Conservation (phyloP, 1,140 invertebrate species). For the Apis dorsata region DNA sequence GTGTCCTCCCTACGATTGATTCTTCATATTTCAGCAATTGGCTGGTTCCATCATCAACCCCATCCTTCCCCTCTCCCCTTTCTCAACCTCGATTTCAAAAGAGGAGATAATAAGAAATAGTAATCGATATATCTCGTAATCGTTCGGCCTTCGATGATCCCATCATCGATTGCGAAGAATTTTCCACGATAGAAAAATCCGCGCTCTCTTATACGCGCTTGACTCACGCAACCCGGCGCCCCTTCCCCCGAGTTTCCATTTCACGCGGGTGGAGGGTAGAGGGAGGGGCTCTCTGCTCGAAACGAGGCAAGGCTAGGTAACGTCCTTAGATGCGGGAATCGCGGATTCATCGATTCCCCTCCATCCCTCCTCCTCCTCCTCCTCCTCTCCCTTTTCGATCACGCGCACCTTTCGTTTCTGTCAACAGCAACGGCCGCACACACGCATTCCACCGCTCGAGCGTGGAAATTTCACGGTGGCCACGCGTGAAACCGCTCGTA, state of each 20-base stretch:
- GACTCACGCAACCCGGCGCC: background rate
- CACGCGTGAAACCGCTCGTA: background rate
- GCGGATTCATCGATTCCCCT: background rate
- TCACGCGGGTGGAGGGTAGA: background rate
- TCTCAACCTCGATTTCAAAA: too few relatives aligned
- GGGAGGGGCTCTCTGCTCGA: background rate
- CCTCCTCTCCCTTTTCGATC: background rate
- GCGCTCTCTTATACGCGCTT: background rate
- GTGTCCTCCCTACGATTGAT: too few relatives aligned
- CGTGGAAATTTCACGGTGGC: background rate
- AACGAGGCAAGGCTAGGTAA: slow-evolving; percentile 5
- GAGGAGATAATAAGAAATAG: too few relatives aligned
- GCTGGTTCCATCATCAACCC: too few relatives aligned
- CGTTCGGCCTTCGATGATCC: background rate
- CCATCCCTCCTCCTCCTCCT: too few relatives aligned
- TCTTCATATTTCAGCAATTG: too few relatives aligned
- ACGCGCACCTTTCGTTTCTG: background rate
- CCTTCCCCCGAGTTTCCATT: background rate
- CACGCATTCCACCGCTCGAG: too few relatives aligned
- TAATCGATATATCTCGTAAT: too few relatives aligned
- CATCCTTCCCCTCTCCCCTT: too few relatives aligned
- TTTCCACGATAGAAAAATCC: slow-evolving; percentile 1
- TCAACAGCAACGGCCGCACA: background rate
- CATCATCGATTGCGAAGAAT: background rate
- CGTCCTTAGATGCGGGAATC: background rate